These are phyloP conservation scores for Dexiosoma caninum DNA, from an alignment of 2,888 invertebrate species.

Conservation along the genomic window DNA sequence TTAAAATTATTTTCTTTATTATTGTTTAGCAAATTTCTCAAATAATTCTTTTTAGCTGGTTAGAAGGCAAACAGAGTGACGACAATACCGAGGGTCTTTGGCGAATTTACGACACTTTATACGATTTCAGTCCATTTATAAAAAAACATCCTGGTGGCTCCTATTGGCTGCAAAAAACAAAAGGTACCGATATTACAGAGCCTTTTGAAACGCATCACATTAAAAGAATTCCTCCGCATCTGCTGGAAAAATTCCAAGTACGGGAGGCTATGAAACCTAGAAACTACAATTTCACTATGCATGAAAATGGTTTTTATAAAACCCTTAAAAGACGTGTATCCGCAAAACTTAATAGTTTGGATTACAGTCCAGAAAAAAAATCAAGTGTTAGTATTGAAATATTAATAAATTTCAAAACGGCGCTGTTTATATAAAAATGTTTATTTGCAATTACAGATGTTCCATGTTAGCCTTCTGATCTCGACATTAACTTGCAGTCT, in stretches of 20 bases:
- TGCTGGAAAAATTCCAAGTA: conserved; percentile 83
- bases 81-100: conserved; percentile 87
- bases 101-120: conserved; percentile 86
- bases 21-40: too few species aligned
- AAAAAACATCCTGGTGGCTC: conserved; percentile 90
- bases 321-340: conserved; percentile 82
- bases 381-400: conserved; percentile 53
- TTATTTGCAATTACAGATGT: conserved; percentile 65
- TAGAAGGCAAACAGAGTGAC: conserved; percentile 82
- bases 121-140: conserved; percentile 89
- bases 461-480: conserved; percentile 71
- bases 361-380: conserved; percentile 71
- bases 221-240: conserved; percentile 77
- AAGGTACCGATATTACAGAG: conserved; percentile 89
- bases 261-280: conserved; percentile 81
- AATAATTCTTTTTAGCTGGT: conserved; percentile 80
- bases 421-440: not conserved
- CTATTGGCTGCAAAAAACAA: conserved; percentile 84
- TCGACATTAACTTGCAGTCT: conserved; percentile 71
- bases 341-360: conserved; percentile 79
- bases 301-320: conserved; percentile 85
- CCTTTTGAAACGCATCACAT: conserved; percentile 85
- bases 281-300: conserved; percentile 85
- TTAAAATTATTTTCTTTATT: too few species aligned
- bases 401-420: not conserved